These are phyloP conservation scores for Pangasius macronema DNA, from an alignment of 2,797 vertebrate genomes.

Conservation along the genomic window DNA sequence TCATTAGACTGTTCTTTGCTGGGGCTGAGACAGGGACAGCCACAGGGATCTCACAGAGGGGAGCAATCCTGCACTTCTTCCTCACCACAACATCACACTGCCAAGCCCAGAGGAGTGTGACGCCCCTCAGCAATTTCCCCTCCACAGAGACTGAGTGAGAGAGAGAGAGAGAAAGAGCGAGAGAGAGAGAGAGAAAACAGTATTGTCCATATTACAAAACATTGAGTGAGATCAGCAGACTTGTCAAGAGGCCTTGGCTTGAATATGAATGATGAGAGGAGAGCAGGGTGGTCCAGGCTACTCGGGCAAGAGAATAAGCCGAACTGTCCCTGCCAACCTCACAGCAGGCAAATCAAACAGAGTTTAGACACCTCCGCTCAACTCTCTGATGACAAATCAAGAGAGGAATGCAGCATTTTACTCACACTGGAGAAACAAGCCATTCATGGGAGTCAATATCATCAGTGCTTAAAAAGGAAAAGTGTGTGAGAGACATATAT, in stretches of 20 bases:
- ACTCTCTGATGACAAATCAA: constrained; percentile 55
- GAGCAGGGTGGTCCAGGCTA: constrained; percentile 80
- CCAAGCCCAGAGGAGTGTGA: constrained; percentile 75
- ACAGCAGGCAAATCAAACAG: constrained; percentile 66
- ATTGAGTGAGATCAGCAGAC: constrained; percentile 86
- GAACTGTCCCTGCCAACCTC: constrained; percentile 75
- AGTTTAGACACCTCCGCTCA: constrained; percentile 57
- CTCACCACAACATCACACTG: constrained; percentile 71
- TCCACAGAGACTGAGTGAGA: constrained; percentile 40
- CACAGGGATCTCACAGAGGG: constrained; percentile 66
- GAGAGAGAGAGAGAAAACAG: constrained; percentile 63
- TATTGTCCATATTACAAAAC: constrained; percentile 85
- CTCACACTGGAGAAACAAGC: constrained; percentile 8
- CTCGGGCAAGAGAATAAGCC: constrained; percentile 76
- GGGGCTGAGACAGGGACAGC: constrained; percentile 58
- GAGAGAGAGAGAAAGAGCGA: constrained; percentile 19
- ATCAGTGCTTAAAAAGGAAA: not conserved
- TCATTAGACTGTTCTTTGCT: constrained; percentile 61
- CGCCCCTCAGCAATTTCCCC: constrained; percentile 77
- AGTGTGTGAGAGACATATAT: not conserved
- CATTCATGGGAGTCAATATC: not conserved
- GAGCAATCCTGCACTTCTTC: constrained; percentile 71
- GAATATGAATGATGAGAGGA: constrained; percentile 86
- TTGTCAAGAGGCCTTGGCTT: constrained; percentile 85
- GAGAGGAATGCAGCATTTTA: constrained; percentile 56